Base-by-base conservation (phyloP, 2,113 vertebrate genomes). In the Pardalotus punctatus region DNA sequence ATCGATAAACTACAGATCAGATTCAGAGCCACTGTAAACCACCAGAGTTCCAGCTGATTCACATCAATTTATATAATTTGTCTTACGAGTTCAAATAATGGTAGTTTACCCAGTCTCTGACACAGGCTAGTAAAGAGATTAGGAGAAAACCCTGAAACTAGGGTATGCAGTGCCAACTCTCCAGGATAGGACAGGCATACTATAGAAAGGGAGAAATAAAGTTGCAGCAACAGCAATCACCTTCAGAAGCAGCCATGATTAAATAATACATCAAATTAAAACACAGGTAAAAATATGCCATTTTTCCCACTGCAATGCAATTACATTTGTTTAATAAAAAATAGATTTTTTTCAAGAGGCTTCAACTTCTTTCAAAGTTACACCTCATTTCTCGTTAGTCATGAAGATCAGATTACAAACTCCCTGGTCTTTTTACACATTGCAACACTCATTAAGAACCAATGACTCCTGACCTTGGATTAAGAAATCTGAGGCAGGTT, bases 401-500 rank as follows among this genome's bases (percentile, higher is more conserved):
- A 48, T 2, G 2, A 88, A 95, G 61, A 94, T 67, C 60, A 86
- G 64, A 61, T 86, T 73, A 57, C 69, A 67, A 61, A 62, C 61
- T 78, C 64, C 35, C 69, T 43, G 20, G 53, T 66, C 28, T 84
- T 90, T 94, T 81, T 43, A 78, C 48, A 60, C 64, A 35, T 48
- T 84, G 86, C 77, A 64, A 84, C 57, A 84, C 16, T 64, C 57
- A 78, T 67, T 88, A 86, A 78, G 45, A 86, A 53, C 43, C 43
- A 78, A 24, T 71, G 69, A 86, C 51, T 95, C 57, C 51, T 67
- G 76, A 93, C 77, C 69, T 48, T 45, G 56, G 60, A 90, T 90
- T 94, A 92, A 88, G 90, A 94, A 94, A 93, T 66, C 33, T 24
- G 72, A 86, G 21, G 56, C 56, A 70, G 20, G 60, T 74, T 83